A percentile compares a stretch with the other conserved stretches of the same genome.
Evolutionary conservation across 2,888 invertebrate species (phyloP).

Genomic region (Rhyacophila evoluta): DNA sequence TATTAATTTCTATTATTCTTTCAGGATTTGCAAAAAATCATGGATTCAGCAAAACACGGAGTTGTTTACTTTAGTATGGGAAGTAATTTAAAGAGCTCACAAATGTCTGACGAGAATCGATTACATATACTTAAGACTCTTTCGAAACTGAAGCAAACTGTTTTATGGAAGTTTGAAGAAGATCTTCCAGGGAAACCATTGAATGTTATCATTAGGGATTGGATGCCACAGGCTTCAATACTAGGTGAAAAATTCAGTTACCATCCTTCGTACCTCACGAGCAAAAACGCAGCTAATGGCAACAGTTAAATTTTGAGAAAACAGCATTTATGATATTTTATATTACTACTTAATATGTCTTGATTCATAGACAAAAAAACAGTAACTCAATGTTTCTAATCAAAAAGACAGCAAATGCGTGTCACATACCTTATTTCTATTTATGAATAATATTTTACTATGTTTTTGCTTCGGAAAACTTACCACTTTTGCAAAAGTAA

Average conservation of each 20-base stretch:
- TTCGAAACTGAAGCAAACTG: slow-evolving; percentile 63
- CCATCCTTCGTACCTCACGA: no score
- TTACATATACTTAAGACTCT: slow-evolving; percentile 61
- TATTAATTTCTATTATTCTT: slow-evolving; percentile 47
- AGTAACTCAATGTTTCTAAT: no score
- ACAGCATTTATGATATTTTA: no score
- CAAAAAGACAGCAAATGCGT: no score
- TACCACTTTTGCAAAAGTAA: no score
- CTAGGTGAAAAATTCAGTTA: slow-evolving; percentile 59
- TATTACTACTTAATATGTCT: no score
- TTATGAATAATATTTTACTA: no score
- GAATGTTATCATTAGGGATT: slow-evolving; percentile 64
- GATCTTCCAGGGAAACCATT: slow-evolving; percentile 59
- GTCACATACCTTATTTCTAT: no score
- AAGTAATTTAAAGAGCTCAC: slow-evolving; percentile 61
- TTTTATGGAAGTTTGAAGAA: slow-evolving; percentile 66
- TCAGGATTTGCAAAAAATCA: slow-evolving; percentile 61
- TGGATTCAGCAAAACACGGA: slow-evolving; percentile 64
- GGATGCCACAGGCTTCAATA: slow-evolving; percentile 64
- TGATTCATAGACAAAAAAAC: no score
- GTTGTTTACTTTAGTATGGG: slow-evolving; percentile 69
- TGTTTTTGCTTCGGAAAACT: no score
- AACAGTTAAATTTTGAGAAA: no score
- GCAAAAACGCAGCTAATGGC: no score
- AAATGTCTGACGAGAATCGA: slow-evolving; percentile 60